These are phyloP conservation scores for Hippocampus mohnikei DNA, from an alignment of 2,113 vertebrate species.

Conservation along the genomic window DNA sequence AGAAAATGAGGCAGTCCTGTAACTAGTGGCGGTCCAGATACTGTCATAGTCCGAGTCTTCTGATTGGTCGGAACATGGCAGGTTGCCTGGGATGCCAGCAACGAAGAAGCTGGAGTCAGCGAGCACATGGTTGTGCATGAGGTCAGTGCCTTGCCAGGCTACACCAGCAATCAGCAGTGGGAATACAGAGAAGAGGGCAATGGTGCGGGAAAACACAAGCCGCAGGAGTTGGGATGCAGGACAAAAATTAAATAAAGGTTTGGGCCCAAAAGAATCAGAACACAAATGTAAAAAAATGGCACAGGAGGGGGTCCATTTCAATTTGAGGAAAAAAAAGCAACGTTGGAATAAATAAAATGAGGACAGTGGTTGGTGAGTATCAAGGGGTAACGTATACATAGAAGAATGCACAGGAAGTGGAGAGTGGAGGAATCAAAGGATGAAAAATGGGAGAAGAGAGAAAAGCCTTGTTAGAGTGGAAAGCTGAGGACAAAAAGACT, in stretches of 20 bases:
- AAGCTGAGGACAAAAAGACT: conserved; percentile 41
- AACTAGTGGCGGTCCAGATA: conserved; percentile 96
- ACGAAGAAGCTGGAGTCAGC: conserved; percentile 84
- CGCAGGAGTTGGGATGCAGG: conserved; percentile 8
- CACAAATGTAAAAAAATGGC: background rate
- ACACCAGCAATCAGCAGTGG: conserved; percentile 26
- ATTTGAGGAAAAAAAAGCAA: background rate
- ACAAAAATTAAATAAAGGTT: conserved; percentile 11
- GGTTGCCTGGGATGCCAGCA: conserved; percentile 83
- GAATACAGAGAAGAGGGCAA: background rate
- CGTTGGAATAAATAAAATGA: background rate
- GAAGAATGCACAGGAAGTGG: background rate
- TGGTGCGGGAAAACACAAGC: conserved; percentile 15
- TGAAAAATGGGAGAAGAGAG: conserved; percentile 68
- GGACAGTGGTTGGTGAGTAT: background rate
- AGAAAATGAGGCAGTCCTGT: conserved; percentile 92
- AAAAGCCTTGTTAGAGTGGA: conserved; percentile 83
- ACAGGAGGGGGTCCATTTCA: background rate
- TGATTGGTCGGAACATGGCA: conserved; percentile 89
- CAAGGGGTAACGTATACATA: background rate
- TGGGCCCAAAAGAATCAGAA: background rate
- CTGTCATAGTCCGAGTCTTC: conserved; percentile 99
- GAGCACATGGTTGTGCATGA: conserved; percentile 99
- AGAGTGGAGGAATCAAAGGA: conserved; percentile 16
- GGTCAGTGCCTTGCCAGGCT: conserved; percentile 99